phyloP scores from a whole-genome alignment of 2,797 vertebrate species.

The Streptopelia turtur region DNA sequence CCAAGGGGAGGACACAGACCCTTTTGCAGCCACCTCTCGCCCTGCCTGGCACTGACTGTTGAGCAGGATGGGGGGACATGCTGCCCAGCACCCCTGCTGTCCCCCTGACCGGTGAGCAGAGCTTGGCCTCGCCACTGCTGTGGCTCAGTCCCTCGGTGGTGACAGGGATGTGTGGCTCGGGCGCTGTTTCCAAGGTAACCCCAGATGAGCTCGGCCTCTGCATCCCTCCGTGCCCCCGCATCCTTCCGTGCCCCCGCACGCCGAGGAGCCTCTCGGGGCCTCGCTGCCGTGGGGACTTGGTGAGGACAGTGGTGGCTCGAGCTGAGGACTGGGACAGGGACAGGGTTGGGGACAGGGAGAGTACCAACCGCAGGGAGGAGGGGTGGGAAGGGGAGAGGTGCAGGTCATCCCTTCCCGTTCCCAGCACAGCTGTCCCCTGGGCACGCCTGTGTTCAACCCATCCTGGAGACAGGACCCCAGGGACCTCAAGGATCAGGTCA shows the following conservation, averaged over 20 bases:
- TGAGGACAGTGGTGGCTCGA: not conserved
- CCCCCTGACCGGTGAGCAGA: not conserved
- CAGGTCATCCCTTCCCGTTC: not conserved
- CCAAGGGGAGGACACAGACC: fast-evolving
- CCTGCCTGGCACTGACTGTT: fast-evolving
- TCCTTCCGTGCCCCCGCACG: not conserved
- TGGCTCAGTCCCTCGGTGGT: not conserved
- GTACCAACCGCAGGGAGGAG: not conserved
- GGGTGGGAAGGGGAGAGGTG: not conserved
- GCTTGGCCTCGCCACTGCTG: not conserved
- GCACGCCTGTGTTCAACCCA: not conserved
- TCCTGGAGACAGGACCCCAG: not conserved
- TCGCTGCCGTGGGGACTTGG: not conserved
- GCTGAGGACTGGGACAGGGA: fast-evolving
- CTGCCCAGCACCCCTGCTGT: not conserved
- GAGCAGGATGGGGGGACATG: fast-evolving
- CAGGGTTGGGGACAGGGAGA: not conserved
- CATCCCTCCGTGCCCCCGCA: constrained; percentile 24
- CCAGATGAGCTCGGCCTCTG: constrained; percentile 30
- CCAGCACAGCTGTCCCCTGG: not conserved
- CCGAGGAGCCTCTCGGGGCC: not conserved
- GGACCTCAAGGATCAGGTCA: constrained; percentile 28
- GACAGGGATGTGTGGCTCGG: constrained; percentile 55
- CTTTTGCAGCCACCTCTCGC: not conserved
- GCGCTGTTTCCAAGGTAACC: constrained; percentile 66